Evolutionary conservation across 2,888 invertebrate genomes (phyloP).

Genomic region (Acrobasis repandana): DNA sequence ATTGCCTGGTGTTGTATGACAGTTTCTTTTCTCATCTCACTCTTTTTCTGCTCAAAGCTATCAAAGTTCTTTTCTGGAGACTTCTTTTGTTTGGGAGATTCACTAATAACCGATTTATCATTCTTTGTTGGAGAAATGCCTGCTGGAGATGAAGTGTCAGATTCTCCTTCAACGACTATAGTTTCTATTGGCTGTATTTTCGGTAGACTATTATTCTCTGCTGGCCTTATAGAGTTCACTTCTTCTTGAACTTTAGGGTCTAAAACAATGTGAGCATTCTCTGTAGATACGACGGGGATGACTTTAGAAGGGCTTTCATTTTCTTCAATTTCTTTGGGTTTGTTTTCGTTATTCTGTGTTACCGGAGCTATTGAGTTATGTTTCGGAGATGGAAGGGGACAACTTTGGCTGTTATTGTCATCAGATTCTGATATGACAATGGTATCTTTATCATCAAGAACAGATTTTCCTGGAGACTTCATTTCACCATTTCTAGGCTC

Average conservation of each 20-base stretch:
- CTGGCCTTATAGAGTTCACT: conserved; percentile 47
- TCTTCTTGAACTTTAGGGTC: conserved; percentile 67
- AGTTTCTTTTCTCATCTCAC: conserved; percentile 71
- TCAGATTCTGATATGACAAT: conserved; percentile 77
- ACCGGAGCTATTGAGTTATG: conserved; percentile 55
- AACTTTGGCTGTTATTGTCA: conserved; percentile 77
- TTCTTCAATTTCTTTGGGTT: conserved; percentile 65
- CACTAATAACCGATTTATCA: conserved; percentile 62
- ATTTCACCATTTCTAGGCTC: conserved; percentile 59
- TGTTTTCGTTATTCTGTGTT: conserved; percentile 54
- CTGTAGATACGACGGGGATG: conserved; percentile 70
- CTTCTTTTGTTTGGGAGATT: conserved; percentile 59
- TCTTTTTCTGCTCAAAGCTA: conserved; percentile 58
- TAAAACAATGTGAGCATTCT: conserved; percentile 72
- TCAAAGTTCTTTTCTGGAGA: conserved; percentile 60
- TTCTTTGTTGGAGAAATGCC: conserved; percentile 60
- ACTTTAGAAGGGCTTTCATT: conserved; percentile 70
- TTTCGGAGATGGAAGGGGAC: conserved; percentile 75
- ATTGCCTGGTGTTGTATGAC: conserved; percentile 72
- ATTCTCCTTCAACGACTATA: conserved; percentile 70
- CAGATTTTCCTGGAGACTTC: conserved; percentile 55
- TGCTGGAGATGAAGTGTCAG: conserved; percentile 58
- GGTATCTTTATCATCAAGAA: conserved; percentile 71
- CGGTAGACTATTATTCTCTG: conserved; percentile 61
- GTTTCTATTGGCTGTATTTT: conserved; percentile 69